Base-by-base conservation (phyloP, 2,113 vertebrate species). In the Apistogramma diplotaenia region DNA sequence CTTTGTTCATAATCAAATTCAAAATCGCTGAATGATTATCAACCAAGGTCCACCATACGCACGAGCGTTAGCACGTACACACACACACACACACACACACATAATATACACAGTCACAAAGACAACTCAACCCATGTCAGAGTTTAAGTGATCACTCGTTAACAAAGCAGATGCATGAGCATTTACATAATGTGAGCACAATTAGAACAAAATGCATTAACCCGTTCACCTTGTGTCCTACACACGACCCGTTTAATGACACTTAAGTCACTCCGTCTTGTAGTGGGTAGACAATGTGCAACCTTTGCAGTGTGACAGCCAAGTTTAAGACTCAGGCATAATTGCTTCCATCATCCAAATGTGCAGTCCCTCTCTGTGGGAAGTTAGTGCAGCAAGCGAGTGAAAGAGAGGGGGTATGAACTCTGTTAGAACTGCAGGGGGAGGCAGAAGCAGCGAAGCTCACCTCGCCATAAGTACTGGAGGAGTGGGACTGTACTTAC, bases 401-500 rank as follows among this genome's bases (percentile, higher is more conserved):
- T 90, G 74, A 88, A 53, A 78, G 62, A 83, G 74, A 82, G 56
- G 76, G 76, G 61, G 54, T 51, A 81, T 31, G 57, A 77, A 54
- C 67, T 79, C 29, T 49, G 57, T 60, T 70, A 79, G 81, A 85
- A 11, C 21, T 73, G 79, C 75, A 74, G 72, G n/a, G 62, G 75
- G 81, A 57, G 76, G 78, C 65, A 89, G 67, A 83, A 40, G 84
- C 35, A 80, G 87, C 37, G 29, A 83, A 73, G 76, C 54, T 71
- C 21, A 72, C 84, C 89, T 85, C 85, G 40, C 85, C 70, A 7
- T 37, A 21, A 56, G 46, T 83, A 77, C 83, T 81, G 76, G 76
- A 85, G 85, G 61, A 73, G 89, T 54, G 79, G 89, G 73, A 53
- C 92, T 85, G 92, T 94, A 97, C 97, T 98, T 96, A 98, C 97